Evolutionary conservation across 2,888 invertebrate species (phyloP).

Genomic region (Prosopocoilus inquinatus): DNA sequence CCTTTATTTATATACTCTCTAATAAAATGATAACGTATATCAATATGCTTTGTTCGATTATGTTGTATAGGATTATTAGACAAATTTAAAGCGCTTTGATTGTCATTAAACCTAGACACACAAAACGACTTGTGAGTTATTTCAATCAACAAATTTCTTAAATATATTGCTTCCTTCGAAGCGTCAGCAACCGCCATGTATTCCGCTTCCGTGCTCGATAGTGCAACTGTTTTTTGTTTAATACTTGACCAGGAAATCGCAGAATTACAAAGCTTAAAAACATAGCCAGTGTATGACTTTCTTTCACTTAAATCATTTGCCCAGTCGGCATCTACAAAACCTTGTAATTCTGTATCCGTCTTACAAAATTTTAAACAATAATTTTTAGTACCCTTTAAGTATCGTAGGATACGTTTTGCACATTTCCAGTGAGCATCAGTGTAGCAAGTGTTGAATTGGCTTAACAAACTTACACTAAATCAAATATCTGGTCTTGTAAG

Average conservation of each 20-base stretch:
- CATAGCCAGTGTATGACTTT: conserved; percentile 43
- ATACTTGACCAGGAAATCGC: conserved; percentile 35
- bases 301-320: conserved; percentile 29
- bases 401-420: conserved; percentile 23
- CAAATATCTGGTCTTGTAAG: conserved; percentile 31
- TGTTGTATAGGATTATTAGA: too few relatives aligned
- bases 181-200: too few relatives aligned
- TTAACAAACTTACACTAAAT: conserved; percentile 28
- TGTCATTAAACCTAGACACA: too few relatives aligned
- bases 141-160: too few relatives aligned
- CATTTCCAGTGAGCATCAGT: conserved; percentile 21
- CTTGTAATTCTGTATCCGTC: conserved; percentile 12
- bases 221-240: conserved; percentile 37
- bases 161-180: too few relatives aligned
- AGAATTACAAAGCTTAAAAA: conserved; percentile 30
- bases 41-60: too few relatives aligned
- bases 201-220: conserved; percentile 31
- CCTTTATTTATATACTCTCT: too few relatives aligned
- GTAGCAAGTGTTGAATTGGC: conserved; percentile 27
- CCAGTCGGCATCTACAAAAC: conserved; percentile 26
- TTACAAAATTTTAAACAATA: conserved; percentile 17
- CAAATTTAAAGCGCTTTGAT: too few relatives aligned
- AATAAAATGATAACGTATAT: too few relatives aligned
- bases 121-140: too few relatives aligned
- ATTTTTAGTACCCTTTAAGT: conserved; percentile 23